phyloP scores from a whole-genome alignment of 1,140 invertebrate genomes.

The Drosophila teissieri region DNA sequence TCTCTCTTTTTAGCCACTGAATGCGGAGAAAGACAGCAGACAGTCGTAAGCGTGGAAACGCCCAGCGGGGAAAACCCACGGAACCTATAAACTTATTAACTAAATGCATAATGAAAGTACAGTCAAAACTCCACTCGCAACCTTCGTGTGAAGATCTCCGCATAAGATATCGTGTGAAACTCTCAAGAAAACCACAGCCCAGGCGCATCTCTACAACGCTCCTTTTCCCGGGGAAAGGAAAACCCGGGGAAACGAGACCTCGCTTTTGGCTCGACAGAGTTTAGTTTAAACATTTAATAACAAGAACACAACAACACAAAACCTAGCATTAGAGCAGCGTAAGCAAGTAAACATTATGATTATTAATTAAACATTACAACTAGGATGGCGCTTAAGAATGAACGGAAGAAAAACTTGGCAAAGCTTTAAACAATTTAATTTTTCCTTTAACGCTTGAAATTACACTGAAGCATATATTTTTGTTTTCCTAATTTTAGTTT shows the following conservation, averaged over 20 bases:
- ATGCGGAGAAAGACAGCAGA: constrained; percentile 70
- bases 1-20: constrained; percentile 65
- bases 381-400: constrained; percentile 46
- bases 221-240: not conserved
- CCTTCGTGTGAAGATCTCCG: constrained; percentile 79
- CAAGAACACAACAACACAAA: constrained; percentile 28
- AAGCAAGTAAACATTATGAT: constrained; percentile 67
- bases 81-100: constrained; percentile 62
- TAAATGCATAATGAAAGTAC: constrained; percentile 67
- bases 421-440: constrained; percentile 84
- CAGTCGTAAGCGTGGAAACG: constrained; percentile 64
- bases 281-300: constrained; percentile 47
- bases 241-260: constrained; percentile 2
- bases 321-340: constrained; percentile 53
- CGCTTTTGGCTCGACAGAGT: constrained; percentile 32
- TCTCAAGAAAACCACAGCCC: constrained; percentile 38
- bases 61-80: constrained; percentile 36
- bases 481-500: constrained; percentile 75
- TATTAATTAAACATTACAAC: constrained; percentile 65
- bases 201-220: constrained; percentile 20
- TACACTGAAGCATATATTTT: constrained; percentile 66
- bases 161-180: constrained; percentile 43
- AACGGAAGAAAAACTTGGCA: constrained; percentile 71
- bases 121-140: constrained; percentile 76
- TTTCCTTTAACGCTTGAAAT: constrained; percentile 67